Conservation (phyloP, 2,888 invertebrate genomes). For the Hypselothyrea guttata region DNA sequence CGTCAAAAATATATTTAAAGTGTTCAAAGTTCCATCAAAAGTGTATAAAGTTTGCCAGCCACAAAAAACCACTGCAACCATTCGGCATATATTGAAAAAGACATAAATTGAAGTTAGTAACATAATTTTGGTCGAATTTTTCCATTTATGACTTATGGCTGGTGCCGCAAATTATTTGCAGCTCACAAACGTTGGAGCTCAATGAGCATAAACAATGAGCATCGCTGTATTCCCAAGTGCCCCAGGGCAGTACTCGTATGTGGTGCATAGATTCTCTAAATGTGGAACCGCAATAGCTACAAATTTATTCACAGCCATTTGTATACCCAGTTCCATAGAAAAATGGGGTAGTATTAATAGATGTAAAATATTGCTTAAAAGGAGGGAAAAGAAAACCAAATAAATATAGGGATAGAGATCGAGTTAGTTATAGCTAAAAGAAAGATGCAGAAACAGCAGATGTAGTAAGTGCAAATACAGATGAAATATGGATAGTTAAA, state of each 20-base stretch:
- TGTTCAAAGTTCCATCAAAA: neutral
- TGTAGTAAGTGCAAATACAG: too few relatives aligned
- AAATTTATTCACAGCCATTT: constrained; percentile 3
- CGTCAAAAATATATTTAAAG: neutral
- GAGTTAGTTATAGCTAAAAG: too few relatives aligned
- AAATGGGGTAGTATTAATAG: neutral
- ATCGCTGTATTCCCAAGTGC: neutral
- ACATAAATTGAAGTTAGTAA: neutral
- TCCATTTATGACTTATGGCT: neutral
- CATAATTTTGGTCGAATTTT: neutral
- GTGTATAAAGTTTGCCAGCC: too few relatives aligned
- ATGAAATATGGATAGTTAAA: too few relatives aligned
- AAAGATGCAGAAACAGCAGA: too few relatives aligned
- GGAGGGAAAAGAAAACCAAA: too few relatives aligned
- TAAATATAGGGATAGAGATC: too few relatives aligned
- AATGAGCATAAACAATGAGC: constrained; percentile 20
- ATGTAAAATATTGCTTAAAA: too few relatives aligned
- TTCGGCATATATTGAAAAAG: neutral
- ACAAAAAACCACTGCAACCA: too few relatives aligned
- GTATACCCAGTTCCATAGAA: neutral
- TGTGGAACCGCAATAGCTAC: constrained; percentile 4
- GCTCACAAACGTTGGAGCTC: constrained; percentile 1
- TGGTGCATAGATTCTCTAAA: neutral
- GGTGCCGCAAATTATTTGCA: constrained; percentile 3
- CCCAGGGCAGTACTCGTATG: neutral